Evolutionary conservation across 2,113 vertebrate genomes (phyloP).

Genomic region (Petrocephalus zakoni): DNA sequence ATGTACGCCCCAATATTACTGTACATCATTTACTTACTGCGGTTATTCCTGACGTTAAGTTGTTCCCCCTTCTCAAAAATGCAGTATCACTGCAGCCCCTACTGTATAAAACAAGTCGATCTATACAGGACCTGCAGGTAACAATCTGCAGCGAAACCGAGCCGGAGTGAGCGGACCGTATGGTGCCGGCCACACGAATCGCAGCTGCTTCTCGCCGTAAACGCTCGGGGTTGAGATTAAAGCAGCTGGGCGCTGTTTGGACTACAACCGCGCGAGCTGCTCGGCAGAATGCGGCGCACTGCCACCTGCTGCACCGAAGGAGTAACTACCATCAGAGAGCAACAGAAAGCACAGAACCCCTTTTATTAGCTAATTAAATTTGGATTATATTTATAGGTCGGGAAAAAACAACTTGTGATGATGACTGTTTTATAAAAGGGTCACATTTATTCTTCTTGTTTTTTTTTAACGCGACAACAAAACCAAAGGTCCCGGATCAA

Average conservation of each 20-base stretch:
- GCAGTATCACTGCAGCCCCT: conserved; percentile 18
- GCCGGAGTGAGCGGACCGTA: background rate
- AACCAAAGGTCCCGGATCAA: background rate
- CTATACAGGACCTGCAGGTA: background rate
- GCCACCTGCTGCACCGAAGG: conserved; percentile 6
- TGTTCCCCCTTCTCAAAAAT: conserved; percentile 11
- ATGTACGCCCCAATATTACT: background rate
- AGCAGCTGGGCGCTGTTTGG: background rate
- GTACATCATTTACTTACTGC: background rate
- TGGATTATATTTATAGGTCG: background rate
- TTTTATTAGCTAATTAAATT: background rate
- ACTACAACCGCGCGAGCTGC: background rate
- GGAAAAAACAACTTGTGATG: background rate
- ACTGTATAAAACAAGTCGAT: background rate
- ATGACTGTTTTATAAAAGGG: background rate
- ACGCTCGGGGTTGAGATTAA: background rate
- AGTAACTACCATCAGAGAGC: background rate
- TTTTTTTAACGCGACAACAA: background rate
- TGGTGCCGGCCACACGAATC: background rate
- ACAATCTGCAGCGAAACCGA: background rate
- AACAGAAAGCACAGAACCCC: background rate
- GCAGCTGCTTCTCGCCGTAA: background rate
- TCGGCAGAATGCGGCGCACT: background rate
- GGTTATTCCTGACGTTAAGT: background rate
- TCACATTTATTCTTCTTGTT: background rate